phyloP scores from a whole-genome alignment of 35 echinoderm and acorn worm species.

The Patiria miniata region DNA sequence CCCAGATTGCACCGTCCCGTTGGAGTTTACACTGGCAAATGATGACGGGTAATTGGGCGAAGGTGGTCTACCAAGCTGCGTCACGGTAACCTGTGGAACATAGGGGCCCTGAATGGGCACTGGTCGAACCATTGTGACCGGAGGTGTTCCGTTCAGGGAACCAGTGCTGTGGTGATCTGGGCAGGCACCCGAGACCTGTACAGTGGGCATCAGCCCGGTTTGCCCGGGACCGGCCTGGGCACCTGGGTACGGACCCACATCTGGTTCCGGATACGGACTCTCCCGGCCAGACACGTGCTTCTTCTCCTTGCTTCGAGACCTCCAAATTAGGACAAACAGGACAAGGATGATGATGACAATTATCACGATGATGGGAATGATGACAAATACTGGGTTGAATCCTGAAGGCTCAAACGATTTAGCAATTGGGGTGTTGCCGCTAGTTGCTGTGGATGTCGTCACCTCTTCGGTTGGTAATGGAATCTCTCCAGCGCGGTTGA shows the following conservation, averaged over 20 bases:
- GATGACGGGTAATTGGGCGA: conserved; percentile 60
- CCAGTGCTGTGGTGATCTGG: conserved; percentile 33
- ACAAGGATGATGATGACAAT: conserved; percentile 68
- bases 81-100: conserved; percentile 93
- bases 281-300: conserved; percentile 29
- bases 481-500: neutral
- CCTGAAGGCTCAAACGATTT: conserved; percentile 35
- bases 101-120: conserved; percentile 70
- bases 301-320: conserved; percentile 37
- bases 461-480: conserved; percentile 30
- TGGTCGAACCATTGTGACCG: neutral
- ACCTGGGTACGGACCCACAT: conserved; percentile 49
- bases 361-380: conserved; percentile 65
- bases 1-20: conserved; percentile 59
- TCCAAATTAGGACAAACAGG: conserved; percentile 55
- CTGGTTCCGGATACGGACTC: conserved; percentile 43
- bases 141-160: neutral
- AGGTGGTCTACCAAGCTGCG: conserved; percentile 83
- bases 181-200: conserved; percentile 9
- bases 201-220: conserved; percentile 31
- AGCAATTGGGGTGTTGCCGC: conserved; percentile 10
- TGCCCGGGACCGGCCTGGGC: conserved; percentile 39
- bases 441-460: conserved; percentile 28
- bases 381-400: conserved; percentile 52
- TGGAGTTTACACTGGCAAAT: conserved; percentile 71